Evolutionary conservation across 2,797 vertebrate species (phyloP).

Genomic region (Sebastiscus tertius): DNA sequence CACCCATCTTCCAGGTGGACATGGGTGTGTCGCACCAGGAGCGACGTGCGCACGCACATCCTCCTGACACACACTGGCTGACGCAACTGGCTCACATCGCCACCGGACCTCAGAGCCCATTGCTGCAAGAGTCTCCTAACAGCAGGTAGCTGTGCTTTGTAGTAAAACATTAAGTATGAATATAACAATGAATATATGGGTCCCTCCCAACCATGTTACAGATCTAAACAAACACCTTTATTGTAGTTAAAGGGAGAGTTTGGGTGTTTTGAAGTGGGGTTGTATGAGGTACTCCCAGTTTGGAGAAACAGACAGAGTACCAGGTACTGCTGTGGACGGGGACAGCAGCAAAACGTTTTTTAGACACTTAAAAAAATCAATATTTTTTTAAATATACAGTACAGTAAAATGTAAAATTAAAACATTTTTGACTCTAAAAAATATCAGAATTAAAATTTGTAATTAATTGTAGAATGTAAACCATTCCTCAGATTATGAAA

Average conservation of each 20-base stretch:
- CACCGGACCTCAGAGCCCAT: conserved; percentile 95
- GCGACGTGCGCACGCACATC: conserved; percentile 40
- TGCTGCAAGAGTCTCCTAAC: conserved; percentile 84
- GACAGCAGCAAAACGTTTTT: no score
- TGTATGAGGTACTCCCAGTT: no score
- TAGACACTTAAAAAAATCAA: no score
- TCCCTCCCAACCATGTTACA: no score
- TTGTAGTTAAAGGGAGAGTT: background rate
- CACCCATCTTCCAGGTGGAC: conserved; percentile 88
- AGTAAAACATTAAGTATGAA: background rate
- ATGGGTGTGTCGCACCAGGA: conserved; percentile 92
- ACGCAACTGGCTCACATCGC: conserved; percentile 97
- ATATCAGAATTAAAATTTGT: background rate
- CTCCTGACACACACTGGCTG: conserved; percentile 92
- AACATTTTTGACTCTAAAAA: no score
- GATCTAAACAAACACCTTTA: background rate
- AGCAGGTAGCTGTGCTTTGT: conserved; percentile 52
- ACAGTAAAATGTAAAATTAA: no score
- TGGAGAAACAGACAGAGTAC: no score
- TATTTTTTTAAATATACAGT: no score
- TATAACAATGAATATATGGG: background rate
- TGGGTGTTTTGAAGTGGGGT: no score
- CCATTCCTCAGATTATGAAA: background rate
- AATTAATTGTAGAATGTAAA: background rate
- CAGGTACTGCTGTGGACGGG: no score